Evolutionary conservation across 2,888 invertebrate species (phyloP).

Genomic region (Timema podura): DNA sequence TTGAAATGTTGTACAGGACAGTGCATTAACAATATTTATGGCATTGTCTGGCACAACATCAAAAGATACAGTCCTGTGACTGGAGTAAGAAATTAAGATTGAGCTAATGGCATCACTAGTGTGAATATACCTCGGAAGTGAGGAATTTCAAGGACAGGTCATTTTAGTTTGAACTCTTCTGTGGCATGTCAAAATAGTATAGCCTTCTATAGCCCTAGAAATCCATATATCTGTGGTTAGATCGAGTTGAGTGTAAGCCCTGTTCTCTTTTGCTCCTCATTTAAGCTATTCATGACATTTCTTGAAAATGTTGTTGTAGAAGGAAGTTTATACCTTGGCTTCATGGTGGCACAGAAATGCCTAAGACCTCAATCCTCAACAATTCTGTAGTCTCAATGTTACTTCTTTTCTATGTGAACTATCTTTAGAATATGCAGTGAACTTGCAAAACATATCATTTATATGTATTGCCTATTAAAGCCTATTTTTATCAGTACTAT

Average conservation of each 20-base stretch:
- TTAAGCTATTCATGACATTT: neutral
- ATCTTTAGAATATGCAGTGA: neutral
- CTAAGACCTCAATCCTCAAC: slow-evolving; percentile 17
- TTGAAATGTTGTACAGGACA: slow-evolving; percentile 7
- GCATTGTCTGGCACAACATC: slow-evolving; percentile 19
- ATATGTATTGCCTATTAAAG: neutral
- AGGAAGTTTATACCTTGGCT: slow-evolving; percentile 13
- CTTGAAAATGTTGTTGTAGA: slow-evolving; percentile 15
- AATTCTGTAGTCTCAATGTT: slow-evolving; percentile 1
- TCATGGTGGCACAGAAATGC: neutral
- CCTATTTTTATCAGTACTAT: neutral
- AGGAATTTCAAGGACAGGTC: neutral
- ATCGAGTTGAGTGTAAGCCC: neutral
- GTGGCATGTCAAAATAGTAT: slow-evolving; percentile 10
- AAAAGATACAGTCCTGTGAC: neutral
- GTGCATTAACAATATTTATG: slow-evolving; percentile 8
- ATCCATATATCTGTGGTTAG: slow-evolving; percentile 16
- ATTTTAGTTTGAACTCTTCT: slow-evolving; percentile 1
- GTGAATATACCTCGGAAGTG: slow-evolving; percentile 17
- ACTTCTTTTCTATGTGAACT: neutral
- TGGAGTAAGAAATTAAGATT: neutral
- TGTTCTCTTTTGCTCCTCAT: slow-evolving; percentile 9
- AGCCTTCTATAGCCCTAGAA: slow-evolving; percentile 13
- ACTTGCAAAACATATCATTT: neutral
- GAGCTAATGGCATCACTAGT: slow-evolving; percentile 2